A percentile compares a stretch with the other conserved stretches of the same genome.
phyloP scores from a whole-genome alignment of 2,888 invertebrate genomes.

The Coleophora deauratella region DNA sequence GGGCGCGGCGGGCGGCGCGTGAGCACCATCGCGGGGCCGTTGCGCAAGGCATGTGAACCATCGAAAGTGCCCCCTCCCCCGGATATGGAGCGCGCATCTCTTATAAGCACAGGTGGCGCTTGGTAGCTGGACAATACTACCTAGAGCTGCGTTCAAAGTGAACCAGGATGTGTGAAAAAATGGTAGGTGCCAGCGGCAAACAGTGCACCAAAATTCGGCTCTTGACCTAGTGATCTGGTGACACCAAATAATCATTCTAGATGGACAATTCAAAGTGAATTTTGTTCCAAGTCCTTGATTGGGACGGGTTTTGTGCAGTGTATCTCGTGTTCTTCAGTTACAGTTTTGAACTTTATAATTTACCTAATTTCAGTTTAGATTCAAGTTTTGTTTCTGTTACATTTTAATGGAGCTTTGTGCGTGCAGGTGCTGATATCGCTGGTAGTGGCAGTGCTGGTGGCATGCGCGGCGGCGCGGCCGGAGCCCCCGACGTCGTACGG shows the following conservation, averaged over 20 bases:
- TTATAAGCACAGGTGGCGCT: slow-evolving; percentile 68
- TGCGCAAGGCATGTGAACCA: slow-evolving; percentile 65
- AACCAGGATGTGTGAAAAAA: slow-evolving; percentile 64
- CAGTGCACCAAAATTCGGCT: slow-evolving; percentile 21
- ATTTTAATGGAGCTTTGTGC: slow-evolving; percentile 31
- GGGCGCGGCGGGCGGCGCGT: slow-evolving; percentile 53
- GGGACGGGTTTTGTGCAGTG: slow-evolving; percentile 14
- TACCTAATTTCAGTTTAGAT: not conserved
- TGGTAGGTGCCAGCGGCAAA: slow-evolving; percentile 53
- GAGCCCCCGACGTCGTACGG: slow-evolving; percentile 75
- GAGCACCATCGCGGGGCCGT: slow-evolving; percentile 47
- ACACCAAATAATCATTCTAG: slow-evolving; percentile 8
- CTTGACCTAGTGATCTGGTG: slow-evolving; percentile 42
- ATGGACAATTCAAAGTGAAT: slow-evolving; percentile 4
- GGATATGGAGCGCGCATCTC: slow-evolving; percentile 62
- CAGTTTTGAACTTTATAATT: not conserved
- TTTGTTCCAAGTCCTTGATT: not conserved
- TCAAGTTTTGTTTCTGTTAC: not conserved
- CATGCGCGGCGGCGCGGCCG: slow-evolving; percentile 63
- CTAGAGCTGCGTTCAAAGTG: slow-evolving; percentile 47
- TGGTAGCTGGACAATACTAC: slow-evolving; percentile 61
- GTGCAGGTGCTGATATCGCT: slow-evolving; percentile 62
- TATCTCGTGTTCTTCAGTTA: not conserved
- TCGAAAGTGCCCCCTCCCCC: slow-evolving; percentile 71
- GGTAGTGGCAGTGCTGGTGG: slow-evolving; percentile 57